These are phyloP conservation scores for Eupeodes corollae DNA, from an alignment of 1,140 invertebrate species.

Conservation along the genomic window DNA sequence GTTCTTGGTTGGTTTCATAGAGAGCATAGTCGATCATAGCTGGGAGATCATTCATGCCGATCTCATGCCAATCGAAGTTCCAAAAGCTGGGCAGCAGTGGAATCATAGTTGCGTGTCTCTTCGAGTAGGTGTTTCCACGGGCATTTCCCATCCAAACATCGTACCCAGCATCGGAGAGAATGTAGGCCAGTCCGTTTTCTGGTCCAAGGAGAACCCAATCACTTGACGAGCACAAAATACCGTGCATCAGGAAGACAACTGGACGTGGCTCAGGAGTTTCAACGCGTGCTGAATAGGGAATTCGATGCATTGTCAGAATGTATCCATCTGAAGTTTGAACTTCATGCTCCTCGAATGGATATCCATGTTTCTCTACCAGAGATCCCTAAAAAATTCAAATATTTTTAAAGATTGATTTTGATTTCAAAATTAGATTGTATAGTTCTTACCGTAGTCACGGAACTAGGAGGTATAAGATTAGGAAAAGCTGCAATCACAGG, in stretches of 20 bases:
- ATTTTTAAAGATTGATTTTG: no score
- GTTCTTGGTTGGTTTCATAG: slow-evolving; percentile 38
- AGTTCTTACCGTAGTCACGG: no score
- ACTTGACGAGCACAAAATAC: slow-evolving; percentile 26
- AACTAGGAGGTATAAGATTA: no score
- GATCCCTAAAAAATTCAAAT: slow-evolving; percentile 6
- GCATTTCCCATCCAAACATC: slow-evolving; percentile 66
- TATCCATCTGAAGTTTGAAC: slow-evolving; percentile 55
- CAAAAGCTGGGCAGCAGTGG: slow-evolving; percentile 40
- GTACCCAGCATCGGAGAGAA: slow-evolving; percentile 53
- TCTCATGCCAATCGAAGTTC: slow-evolving; percentile 55
- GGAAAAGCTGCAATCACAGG: no score
- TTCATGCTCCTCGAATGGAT: slow-evolving; percentile 49
- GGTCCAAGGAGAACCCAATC: slow-evolving; percentile 31
- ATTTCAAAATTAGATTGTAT: no score
- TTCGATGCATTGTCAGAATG: slow-evolving; percentile 51
- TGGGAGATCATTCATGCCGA: slow-evolving; percentile 62
- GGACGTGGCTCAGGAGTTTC: slow-evolving; percentile 40
- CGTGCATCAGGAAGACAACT: slow-evolving; percentile 28
- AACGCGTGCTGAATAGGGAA: slow-evolving; percentile 29
- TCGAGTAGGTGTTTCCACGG: slow-evolving; percentile 59
- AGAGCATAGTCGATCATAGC: slow-evolving; percentile 59
- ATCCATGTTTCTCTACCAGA: slow-evolving; percentile 37
- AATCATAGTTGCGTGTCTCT: slow-evolving; percentile 42
- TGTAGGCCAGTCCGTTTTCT: slow-evolving; percentile 35